These are phyloP conservation scores for Halisarca cf. caerulea DNA, from an alignment of 37 sponge, comb jelly and placozoan genomes.

Conservation along the genomic window DNA sequence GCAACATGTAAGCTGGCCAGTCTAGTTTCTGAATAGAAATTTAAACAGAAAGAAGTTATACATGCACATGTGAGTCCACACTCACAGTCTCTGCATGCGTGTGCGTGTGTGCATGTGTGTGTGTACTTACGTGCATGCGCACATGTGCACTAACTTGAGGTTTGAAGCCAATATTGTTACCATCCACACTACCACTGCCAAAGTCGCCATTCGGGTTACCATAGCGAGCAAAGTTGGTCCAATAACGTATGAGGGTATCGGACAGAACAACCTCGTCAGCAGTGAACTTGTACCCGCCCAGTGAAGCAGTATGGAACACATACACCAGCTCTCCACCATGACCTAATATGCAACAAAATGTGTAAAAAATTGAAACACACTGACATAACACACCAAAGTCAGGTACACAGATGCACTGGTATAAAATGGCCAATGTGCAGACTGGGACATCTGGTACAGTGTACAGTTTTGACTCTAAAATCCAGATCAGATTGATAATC, in stretches of 20 bases:
- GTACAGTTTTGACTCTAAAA: too few relatives aligned
- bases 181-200: not conserved
- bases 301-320: slow-evolving; percentile 55
- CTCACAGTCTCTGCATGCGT: too few relatives aligned
- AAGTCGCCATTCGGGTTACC: slow-evolving; percentile 12
- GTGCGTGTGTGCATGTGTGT: too few relatives aligned
- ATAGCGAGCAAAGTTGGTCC: slow-evolving; percentile 67
- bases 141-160: not conserved
- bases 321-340: slow-evolving; percentile 68
- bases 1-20: not conserved
- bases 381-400: too few relatives aligned
- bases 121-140: too few relatives aligned
- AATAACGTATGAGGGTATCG: slow-evolving; percentile 43
- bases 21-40: not conserved
- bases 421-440: too few relatives aligned
- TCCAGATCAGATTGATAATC: too few relatives aligned
- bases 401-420: too few relatives aligned
- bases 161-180: not conserved
- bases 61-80: not conserved
- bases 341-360: too few relatives aligned
- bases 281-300: slow-evolving; percentile 54
- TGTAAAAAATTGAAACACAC: too few relatives aligned
- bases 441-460: too few relatives aligned
- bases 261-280: slow-evolving; percentile 40
- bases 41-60: not conserved